Percentiles rank a stretch among this genome's conserved stretches.
phyloP scores from a whole-genome alignment of 92 coral and sea anemone species.

The Anthopleura xanthogrammica region DNA sequence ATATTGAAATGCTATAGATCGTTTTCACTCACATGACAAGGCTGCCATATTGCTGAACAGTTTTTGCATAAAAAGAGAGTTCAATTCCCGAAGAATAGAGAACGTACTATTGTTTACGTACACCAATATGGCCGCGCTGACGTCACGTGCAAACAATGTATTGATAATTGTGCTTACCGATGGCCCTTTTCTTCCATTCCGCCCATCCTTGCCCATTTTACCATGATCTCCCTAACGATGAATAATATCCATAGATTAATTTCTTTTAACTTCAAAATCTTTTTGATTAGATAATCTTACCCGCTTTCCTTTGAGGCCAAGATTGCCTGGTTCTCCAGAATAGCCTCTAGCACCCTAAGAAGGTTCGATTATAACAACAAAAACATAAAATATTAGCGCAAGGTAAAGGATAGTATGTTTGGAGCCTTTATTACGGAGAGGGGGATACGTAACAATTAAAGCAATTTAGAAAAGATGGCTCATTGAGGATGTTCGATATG shows the following conservation, averaged over 20 bases:
- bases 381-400: neutral
- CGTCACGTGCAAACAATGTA: too few relatives aligned
- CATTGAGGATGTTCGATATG: too few relatives aligned
- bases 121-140: too few relatives aligned
- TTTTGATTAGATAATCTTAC: neutral
- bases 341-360: slow-evolving; percentile 35
- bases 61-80: too few relatives aligned
- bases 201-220: slow-evolving; percentile 41
- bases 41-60: too few relatives aligned
- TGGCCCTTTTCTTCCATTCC: slow-evolving; percentile 39
- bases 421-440: neutral
- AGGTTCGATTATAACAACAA: neutral
- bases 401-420: neutral
- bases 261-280: neutral
- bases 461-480: too few relatives aligned
- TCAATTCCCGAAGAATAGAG: neutral
- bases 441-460: neutral
- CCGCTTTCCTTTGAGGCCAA: slow-evolving; percentile 20
- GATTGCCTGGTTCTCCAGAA: slow-evolving; percentile 34
- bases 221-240: slow-evolving; percentile 43
- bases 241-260: neutral
- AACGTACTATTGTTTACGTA: neutral
- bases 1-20: neutral
- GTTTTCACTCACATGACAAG: too few relatives aligned
- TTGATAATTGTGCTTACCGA: slow-evolving; percentile 11